phyloP scores from a whole-genome alignment of 2,888 invertebrate species.

The Thera obeliscata region DNA sequence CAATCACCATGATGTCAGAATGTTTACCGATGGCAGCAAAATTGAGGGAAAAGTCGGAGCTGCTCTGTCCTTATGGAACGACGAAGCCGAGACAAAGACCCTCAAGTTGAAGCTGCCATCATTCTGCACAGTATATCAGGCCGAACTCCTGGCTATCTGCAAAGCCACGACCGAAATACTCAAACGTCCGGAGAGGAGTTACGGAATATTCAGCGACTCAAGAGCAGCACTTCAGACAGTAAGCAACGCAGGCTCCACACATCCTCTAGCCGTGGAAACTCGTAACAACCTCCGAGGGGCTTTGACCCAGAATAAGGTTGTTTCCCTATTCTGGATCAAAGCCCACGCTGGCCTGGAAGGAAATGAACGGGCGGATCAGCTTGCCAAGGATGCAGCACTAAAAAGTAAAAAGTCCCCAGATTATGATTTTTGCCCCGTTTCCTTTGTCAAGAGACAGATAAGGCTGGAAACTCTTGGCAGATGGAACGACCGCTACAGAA shows the following conservation, averaged over 20 bases:
- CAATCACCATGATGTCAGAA: background rate
- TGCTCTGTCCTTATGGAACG: slow-evolving; percentile 3
- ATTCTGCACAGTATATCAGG: slow-evolving; percentile 22
- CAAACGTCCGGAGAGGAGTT: background rate
- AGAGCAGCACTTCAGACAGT: slow-evolving; percentile 5
- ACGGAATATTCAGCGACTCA: slow-evolving; percentile 22
- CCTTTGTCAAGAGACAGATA: slow-evolving; percentile 17
- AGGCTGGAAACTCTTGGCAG: background rate
- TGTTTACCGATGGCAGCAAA: slow-evolving; percentile 29
- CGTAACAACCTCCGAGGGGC: background rate
- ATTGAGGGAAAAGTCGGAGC: slow-evolving; percentile 25
- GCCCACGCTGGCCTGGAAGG: slow-evolving; percentile 25
- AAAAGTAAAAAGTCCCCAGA: slow-evolving; percentile 1
- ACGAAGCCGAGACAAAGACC: slow-evolving; percentile 1
- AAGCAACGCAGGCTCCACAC: background rate
- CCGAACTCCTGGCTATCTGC: slow-evolving; percentile 14
- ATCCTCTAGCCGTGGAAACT: slow-evolving; percentile 12
- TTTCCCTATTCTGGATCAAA: slow-evolving; percentile 18
- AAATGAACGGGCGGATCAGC: slow-evolving; percentile 21
- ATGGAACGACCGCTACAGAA: slow-evolving; percentile 13
- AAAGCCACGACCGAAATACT: background rate
- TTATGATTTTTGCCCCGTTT: slow-evolving; percentile 18
- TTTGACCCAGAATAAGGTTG: background rate
- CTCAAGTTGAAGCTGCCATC: slow-evolving; percentile 12
- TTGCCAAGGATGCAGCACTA: slow-evolving; percentile 23